Percentiles rank a stretch among this genome's conserved stretches.
Evolutionary conservation across 2,113 vertebrate species (phyloP).

Genomic region (Ictalurus punctatus): DNA sequence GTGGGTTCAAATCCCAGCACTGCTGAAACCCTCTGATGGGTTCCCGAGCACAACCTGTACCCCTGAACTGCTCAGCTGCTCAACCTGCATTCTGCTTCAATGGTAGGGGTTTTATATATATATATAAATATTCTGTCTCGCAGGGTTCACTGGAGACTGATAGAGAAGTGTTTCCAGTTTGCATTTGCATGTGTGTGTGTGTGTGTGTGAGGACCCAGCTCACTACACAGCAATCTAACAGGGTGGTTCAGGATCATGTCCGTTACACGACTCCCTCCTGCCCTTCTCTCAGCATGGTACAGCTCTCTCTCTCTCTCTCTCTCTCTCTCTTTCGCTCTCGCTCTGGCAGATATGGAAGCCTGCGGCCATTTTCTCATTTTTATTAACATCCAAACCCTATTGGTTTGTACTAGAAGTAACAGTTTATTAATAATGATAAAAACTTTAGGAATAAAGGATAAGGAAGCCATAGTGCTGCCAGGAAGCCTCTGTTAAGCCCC

Average conservation of each 20-base stretch:
- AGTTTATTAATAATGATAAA: not conserved
- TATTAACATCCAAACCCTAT: not conserved
- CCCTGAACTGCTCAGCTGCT: not conserved
- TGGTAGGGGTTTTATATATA: not conserved
- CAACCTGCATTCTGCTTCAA: not conserved
- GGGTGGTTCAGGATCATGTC: conserved; percentile 49
- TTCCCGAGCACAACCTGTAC: not conserved
- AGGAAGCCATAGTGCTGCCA: not conserved
- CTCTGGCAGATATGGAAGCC: not conserved
- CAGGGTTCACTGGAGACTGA: not conserved
- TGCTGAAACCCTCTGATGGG: not conserved
- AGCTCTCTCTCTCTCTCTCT: not conserved
- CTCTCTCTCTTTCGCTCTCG: not conserved
- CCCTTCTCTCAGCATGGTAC: conserved; percentile 3
- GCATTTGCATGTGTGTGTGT: conserved; percentile 13
- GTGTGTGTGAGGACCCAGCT: conserved; percentile 6
- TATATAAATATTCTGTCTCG: not conserved
- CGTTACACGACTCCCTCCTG: conserved; percentile 44
- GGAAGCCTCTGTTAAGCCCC: not conserved
- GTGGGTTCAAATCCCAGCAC: not conserved
- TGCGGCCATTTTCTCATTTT: not conserved
- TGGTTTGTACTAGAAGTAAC: not conserved
- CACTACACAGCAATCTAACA: conserved; percentile 15
- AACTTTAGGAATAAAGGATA: not conserved
- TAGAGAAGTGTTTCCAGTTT: not conserved